Base-by-base conservation (phyloP, 2,113 vertebrate species). In the Talpa occidentalis region DNA sequence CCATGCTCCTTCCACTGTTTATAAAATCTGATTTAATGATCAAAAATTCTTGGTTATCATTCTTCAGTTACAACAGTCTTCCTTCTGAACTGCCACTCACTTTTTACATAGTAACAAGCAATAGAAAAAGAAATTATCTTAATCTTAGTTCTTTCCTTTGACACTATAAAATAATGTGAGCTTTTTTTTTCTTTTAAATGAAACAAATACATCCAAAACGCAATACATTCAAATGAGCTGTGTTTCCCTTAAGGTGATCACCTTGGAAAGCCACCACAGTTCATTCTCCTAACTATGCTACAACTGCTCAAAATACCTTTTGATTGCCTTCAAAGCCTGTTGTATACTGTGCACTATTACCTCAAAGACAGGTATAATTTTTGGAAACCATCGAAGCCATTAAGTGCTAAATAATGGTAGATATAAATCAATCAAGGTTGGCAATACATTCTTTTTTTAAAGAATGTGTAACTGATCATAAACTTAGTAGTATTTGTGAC, bases 21-120 rank as follows among this genome's bases (percentile, higher is more conserved):
- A 97, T 97, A 97, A 97, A 97, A 97, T 97, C 80, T 95, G 94
- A 96, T 97, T 97, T 96, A 96, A 89, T 95, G 90, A 95, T 96
- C 96, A 96, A 97, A 96, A 97, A 92, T 90, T 95, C 95, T 93
- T 95, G 70, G 91, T 84, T 90, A 86, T 87, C 91, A 97, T 93
- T 97, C 96, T 95, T 94, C 87, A 88, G 91, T 94, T 95, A 84
- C 77, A 94, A 97, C 83, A 97, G 90, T 95, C 93, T 96, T 97
- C 93, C 70, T 95, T 85, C 74, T 95, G 90, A 91, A 96, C 76
- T 95, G 91, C 72, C 95, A 97, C 94, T 91, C 74, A 79, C 40
- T 90, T 95, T 95, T 96, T 95, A 95, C 80, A 97, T 95, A 95
- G 89, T 88, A 95, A 96, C 90, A 95, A 93, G 86, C 93, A 95